phyloP scores from a whole-genome alignment of 2,113 vertebrate genomes.

The Thalassarche chlororhynchos region DNA sequence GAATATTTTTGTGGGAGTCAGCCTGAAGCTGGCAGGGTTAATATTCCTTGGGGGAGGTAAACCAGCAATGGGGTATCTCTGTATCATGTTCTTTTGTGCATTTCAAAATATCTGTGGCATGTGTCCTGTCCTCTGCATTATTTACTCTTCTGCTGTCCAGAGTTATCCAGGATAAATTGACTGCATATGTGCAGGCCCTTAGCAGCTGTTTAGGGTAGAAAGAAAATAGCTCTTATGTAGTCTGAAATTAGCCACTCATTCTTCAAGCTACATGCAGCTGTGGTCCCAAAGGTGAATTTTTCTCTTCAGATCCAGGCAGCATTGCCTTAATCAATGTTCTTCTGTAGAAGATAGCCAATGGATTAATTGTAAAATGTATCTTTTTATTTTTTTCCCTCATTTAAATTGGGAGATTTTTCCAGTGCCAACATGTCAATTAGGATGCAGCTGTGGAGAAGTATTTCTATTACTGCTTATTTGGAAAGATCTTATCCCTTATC shows the following conservation, averaged over 20 bases:
- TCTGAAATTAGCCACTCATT: not conserved
- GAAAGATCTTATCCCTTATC: not conserved
- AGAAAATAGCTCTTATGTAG: not conserved
- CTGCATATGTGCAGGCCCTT: not conserved
- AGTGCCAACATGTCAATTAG: not conserved
- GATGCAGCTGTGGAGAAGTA: not conserved
- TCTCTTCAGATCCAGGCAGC: not conserved
- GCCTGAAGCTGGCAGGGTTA: not conserved
- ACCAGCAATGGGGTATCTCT: not conserved
- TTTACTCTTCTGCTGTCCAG: not conserved
- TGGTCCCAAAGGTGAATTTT: not conserved
- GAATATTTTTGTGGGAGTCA: not conserved
- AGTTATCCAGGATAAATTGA: not conserved
- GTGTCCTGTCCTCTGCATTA: not conserved
- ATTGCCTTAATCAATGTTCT: not conserved
- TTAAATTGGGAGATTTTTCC: not conserved
- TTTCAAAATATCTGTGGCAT: not conserved
- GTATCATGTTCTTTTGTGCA: not conserved
- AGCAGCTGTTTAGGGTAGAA: not conserved
- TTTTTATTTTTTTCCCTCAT: not conserved
- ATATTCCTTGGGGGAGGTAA: not conserved
- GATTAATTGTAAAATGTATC: not conserved
- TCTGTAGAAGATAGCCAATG: not conserved
- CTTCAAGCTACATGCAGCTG: not conserved
- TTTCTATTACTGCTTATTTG: not conserved